phyloP scores from a whole-genome alignment of 2,113 vertebrate species.

The Anser brachyrhynchus region DNA sequence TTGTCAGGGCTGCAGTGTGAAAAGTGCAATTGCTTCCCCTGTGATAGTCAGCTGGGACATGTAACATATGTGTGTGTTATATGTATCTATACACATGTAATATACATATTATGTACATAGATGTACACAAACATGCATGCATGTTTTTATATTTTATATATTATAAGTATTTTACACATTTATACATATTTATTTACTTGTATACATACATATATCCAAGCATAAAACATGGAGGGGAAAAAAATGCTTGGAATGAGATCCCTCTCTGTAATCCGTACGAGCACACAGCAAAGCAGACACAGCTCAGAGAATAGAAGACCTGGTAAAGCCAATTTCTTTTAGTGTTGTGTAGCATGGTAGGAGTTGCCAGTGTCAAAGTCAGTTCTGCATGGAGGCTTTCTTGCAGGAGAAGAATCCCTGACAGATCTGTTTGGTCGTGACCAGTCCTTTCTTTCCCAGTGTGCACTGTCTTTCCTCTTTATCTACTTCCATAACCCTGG shows the following conservation, averaged over 20 bases:
- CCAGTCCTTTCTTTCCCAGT: not conserved
- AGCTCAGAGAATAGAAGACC: not conserved
- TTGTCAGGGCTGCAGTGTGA: accelerated
- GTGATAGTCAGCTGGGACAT: not conserved
- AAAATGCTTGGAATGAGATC: accelerated
- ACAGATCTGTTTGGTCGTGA: not conserved
- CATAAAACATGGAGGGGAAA: accelerated
- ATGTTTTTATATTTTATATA: accelerated
- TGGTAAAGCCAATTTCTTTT: not conserved
- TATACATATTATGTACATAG: not conserved
- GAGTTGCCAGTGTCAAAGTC: not conserved
- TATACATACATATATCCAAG: not conserved
- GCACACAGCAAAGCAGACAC: not conserved
- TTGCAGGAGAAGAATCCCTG: not conserved
- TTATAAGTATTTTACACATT: not conserved
- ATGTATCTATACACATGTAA: accelerated
- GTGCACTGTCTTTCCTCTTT: not conserved
- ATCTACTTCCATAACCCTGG: not conserved
- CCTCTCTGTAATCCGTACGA: accelerated
- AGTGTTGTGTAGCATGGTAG: accelerated
- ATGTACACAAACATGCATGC: not conserved
- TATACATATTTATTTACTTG: accelerated
- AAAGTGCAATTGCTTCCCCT: not conserved
- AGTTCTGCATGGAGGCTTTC: not conserved
- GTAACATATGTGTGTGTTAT: not conserved